Conservation (phyloP, 2,113 vertebrate genomes). For the Quiscalus mexicanus region DNA sequence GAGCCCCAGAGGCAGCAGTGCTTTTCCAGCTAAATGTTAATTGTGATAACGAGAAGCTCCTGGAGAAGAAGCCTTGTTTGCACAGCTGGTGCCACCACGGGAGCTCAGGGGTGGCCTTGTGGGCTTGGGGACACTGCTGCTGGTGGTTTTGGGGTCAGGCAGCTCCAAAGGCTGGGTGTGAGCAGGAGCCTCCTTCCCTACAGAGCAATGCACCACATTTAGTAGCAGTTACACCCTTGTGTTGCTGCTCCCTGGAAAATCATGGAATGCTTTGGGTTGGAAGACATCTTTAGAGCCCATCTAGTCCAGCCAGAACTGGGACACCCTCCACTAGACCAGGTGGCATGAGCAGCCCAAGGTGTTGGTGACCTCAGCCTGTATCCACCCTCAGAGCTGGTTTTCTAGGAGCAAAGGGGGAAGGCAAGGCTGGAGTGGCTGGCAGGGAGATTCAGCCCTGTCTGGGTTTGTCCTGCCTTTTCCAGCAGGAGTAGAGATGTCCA, state of each 20-base stretch:
- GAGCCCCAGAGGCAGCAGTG: not conserved
- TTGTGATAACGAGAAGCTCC: not conserved
- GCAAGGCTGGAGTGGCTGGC: not conserved
- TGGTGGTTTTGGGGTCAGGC: not conserved
- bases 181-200: not conserved
- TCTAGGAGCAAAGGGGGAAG: not conserved
- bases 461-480: not conserved
- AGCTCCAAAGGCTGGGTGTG: not conserved
- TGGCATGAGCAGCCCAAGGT: not conserved
- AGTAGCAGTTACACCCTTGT: fast-evolving
- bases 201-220: fast-evolving
- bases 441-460: not conserved
- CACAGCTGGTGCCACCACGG: not conserved
- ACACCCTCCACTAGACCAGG: not conserved
- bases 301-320: not conserved
- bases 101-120: not conserved
- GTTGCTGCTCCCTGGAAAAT: not conserved
- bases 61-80: not conserved
- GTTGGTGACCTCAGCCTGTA: not conserved
- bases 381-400: not conserved
- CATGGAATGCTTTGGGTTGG: not conserved
- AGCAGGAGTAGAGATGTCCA: not conserved
- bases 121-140: not conserved
- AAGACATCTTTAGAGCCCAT: not conserved
- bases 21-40: not conserved